A percentile compares a stretch with the other conserved stretches of the same genome.
Conservation (phyloP, 2,888 invertebrate genomes). For the Tortrix viridana region DNA sequence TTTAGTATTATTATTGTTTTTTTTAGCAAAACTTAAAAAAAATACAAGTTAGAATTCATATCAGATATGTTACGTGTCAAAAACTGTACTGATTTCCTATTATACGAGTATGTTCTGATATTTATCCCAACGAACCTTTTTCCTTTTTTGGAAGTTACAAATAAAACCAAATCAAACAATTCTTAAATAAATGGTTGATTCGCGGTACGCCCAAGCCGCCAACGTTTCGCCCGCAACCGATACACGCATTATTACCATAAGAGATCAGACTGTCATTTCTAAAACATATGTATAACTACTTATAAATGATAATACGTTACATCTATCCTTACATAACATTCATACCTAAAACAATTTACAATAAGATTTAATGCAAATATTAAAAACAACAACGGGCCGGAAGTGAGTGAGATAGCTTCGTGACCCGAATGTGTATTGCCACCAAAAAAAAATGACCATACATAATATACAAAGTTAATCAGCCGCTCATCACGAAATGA, state of each 20-base stretch:
- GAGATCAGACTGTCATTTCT: constrained; percentile 82
- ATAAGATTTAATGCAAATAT: constrained; percentile 65
- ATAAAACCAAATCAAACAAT: too few relatives aligned
- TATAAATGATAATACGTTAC: constrained; percentile 77
- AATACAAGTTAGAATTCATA: too few relatives aligned
- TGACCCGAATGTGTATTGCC: constrained; percentile 39
- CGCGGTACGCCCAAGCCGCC: constrained; percentile 40
- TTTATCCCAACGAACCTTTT: too few relatives aligned
- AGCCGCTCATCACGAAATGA: constrained; percentile 69
- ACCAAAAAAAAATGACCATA: constrained; percentile 42
- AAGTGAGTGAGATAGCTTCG: constrained; percentile 48
- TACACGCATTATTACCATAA: constrained; percentile 71
- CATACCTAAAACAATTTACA: constrained; percentile 80
- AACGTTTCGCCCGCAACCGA: constrained; percentile 54
- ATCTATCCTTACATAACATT: constrained; percentile 79
- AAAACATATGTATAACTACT: constrained; percentile 77
- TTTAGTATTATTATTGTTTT: too few relatives aligned
- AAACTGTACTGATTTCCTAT: too few relatives aligned
- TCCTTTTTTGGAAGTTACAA: too few relatives aligned
- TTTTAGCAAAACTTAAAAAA: too few relatives aligned
- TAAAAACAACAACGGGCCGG: constrained; percentile 56
- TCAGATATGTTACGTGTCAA: too few relatives aligned
- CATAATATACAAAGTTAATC: constrained; percentile 65
- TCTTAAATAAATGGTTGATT: background rate
- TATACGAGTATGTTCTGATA: too few relatives aligned